Conservation (phyloP, 2,113 vertebrate genomes). For the Cinclus mexicanus region DNA sequence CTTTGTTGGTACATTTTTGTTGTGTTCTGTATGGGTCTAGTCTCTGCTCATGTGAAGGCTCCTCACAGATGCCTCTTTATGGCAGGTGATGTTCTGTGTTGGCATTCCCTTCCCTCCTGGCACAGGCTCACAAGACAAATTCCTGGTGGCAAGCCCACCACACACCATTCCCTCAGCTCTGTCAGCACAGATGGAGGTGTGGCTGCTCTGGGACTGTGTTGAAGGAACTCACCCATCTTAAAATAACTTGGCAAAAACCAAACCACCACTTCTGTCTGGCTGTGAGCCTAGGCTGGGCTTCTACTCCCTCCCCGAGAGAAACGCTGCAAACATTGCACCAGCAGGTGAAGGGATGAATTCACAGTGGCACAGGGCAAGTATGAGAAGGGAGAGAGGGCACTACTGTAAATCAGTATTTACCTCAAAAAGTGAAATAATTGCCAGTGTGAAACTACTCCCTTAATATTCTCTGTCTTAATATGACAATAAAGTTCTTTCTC, state of each 20-base stretch:
- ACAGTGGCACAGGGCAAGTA: not conserved
- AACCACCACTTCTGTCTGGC: not conserved
- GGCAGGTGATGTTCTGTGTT: conserved; percentile 16
- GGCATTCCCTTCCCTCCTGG: not conserved
- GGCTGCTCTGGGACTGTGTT: not conserved
- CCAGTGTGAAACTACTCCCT: not conserved
- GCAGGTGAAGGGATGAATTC: not conserved
- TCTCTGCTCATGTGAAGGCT: not conserved
- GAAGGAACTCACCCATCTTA: not conserved
- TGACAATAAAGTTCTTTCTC: not conserved
- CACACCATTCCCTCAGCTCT: not conserved
- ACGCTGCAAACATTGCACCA: not conserved
- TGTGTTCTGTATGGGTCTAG: not conserved
- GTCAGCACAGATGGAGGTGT: not conserved
- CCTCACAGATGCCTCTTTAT: not conserved
- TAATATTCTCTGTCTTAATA: not conserved
- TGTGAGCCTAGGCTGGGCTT: not conserved
- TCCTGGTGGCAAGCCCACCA: not conserved
- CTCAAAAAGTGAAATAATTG: not conserved
- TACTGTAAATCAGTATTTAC: not conserved
- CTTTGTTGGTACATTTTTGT: conserved; percentile 53
- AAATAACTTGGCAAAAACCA: not conserved
- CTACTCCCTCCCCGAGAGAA: not conserved
- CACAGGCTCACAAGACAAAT: not conserved
- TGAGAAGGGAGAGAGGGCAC: not conserved